Evolutionary conservation across 1,140 invertebrate species (phyloP), one percentile per base, ranked within the genome.

Genomic region (Rhizoglyphus robini): DNA sequence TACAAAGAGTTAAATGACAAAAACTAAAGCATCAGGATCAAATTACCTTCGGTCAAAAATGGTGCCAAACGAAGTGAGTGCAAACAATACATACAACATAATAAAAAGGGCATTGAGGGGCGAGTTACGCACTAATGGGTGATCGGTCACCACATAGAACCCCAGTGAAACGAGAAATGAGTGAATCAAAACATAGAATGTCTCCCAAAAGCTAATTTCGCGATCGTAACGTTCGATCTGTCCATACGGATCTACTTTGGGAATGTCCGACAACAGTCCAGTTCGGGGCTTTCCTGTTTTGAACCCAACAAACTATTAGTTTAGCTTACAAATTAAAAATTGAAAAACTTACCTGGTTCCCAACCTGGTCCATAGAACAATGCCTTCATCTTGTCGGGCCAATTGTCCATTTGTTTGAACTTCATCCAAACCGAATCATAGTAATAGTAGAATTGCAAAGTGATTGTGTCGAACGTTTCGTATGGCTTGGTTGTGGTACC

Each of bases 401-500:
- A 29, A 1, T 27, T 49, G 27, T 68, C 47, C 13, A 62, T 57
- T 30, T 57, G 41, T 57, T 65, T 59, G 18, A 70, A 65, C 30
- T 66, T 69, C 18, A 63, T 70, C 68, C 68, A 70, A 3, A 70
- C 82, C 69, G 84, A 64, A 2, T 61, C 41, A 13, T 20, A 34
- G 23, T 65, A 69, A 30, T 63, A 63, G 25, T 70, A 69, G 23
- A 67, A 57, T 18, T 86, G 84, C 4, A 67, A 27, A 20, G 49
- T 57, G 3, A 89, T 58, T 1, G 86, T 84, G 75, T 91, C 87
- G 75, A 89, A 91, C 0, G 85, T 84, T 4, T 83, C 80, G 36
- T 87, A 81, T 73, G 86, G 87, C 70, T 85, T 83, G 1, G 90
- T 86, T 15, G 92, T 77, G 1, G 92, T 77, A 1, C 90, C 89